Conservation (phyloP, 2,888 invertebrate species). For the Drosophila kuntzei region DNA sequence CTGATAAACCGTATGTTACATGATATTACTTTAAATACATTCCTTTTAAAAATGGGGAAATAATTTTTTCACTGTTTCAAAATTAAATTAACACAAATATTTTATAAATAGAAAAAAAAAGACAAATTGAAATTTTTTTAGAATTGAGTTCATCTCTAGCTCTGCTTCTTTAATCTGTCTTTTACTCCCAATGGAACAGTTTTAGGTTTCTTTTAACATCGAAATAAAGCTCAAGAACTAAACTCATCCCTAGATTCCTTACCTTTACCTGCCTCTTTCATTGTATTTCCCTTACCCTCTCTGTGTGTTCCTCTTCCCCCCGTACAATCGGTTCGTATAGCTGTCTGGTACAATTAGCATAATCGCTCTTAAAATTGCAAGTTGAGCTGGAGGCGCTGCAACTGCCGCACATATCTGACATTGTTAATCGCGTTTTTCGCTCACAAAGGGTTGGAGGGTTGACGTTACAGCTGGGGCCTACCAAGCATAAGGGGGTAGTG, state of each 20-base stretch:
- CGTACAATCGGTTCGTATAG: slow-evolving; percentile 20
- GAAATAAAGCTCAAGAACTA: background rate
- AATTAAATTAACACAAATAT: no score
- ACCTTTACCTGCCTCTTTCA: background rate
- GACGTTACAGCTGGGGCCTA: slow-evolving; percentile 21
- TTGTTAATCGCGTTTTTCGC: slow-evolving; percentile 55
- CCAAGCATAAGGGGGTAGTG: background rate
- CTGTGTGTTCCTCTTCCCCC: background rate
- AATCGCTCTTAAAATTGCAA: slow-evolving; percentile 80
- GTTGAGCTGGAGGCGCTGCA: slow-evolving; percentile 58
- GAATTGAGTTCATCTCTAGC: background rate
- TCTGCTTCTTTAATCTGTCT: no score
- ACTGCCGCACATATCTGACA: slow-evolving; percentile 62
- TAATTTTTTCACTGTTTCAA: no score
- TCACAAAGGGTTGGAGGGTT: slow-evolving; percentile 46
- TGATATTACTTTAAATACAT: no score
- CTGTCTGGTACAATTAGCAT: slow-evolving; percentile 79
- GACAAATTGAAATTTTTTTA: no score
- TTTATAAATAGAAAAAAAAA: no score
- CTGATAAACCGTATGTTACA: background rate
- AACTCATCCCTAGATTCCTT: background rate
- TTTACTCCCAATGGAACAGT: background rate
- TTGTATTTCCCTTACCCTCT: background rate
- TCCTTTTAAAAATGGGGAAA: no score
- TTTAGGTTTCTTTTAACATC: background rate